Percentiles rank a stretch among this genome's conserved stretches.
These are phyloP conservation scores for Pseudochirops corinnae DNA, from an alignment of 2,797 vertebrate species.

Conservation along the genomic window DNA sequence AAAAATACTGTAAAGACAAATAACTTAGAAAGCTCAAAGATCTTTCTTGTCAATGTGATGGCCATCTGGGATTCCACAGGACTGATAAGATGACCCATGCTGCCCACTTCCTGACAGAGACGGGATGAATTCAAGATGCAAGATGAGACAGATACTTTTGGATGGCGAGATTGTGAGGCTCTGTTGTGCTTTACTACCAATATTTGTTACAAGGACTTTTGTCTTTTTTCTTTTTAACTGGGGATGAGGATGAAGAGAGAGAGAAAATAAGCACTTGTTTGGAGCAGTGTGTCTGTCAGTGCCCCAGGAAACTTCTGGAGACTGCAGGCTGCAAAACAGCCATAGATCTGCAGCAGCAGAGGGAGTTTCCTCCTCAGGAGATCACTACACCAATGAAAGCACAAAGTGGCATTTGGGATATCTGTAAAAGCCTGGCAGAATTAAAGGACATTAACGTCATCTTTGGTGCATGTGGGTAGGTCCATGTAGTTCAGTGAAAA, in stretches of 20 bases:
- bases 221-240: background rate
- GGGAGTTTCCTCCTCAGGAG: background rate
- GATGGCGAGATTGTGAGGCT: background rate
- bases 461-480: background rate
- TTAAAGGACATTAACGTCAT: background rate
- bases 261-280: background rate
- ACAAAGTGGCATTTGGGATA: background rate
- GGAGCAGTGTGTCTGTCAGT: background rate
- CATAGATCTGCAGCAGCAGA: background rate
- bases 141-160: background rate
- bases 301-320: background rate
- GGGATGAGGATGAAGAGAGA: background rate
- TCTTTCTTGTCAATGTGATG: background rate
- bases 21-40: background rate
- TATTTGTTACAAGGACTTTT: background rate
- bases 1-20: background rate
- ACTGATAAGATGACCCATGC: background rate
- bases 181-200: background rate
- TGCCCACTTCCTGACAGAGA: background rate
- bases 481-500: background rate
- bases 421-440: background rate
- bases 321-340: background rate
- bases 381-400: background rate
- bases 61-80: background rate
- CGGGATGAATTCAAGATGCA: background rate